A percentile compares a stretch with the other conserved stretches of the same genome.
Evolutionary conservation across 2,113 vertebrate genomes (phyloP).

Genomic region (human): GRCh38 chr11:129253501-129254000

Average conservation of each 20-base stretch:
- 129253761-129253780: neutral
- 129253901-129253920: neutral
- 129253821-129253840: neutral
- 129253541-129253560: neutral
- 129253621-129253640: neutral
- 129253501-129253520: neutral
- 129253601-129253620: neutral
- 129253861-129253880: neutral
- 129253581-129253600: neutral
- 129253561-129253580: neutral
- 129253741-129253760: neutral
- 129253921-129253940: neutral
- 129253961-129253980: neutral
- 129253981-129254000: neutral
- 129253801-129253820: neutral
- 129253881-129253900: neutral
- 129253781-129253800: conserved; percentile 9
- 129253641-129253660: neutral
- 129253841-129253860: conserved; percentile 17
- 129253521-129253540: neutral
- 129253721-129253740: neutral
- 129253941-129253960: neutral
- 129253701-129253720: neutral
- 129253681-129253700: neutral
- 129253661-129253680: conserved; percentile 5